Evolutionary conservation across 2,113 vertebrate species (phyloP), one percentile per base, ranked within the genome.

Genomic region (Menura novaehollandiae): DNA sequence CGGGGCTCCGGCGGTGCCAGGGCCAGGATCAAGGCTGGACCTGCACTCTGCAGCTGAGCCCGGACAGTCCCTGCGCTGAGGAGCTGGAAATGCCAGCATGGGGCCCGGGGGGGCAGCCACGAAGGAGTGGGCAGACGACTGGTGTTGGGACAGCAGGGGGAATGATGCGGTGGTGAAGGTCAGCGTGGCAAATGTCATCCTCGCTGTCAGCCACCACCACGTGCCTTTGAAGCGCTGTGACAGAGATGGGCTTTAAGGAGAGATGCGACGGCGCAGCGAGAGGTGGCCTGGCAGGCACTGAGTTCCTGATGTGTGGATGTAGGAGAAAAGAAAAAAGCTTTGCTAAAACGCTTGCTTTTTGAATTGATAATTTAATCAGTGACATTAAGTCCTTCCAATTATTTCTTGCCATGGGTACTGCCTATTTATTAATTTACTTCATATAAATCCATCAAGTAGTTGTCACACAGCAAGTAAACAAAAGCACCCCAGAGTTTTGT

Each of bases 391-490:
- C 68, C 39, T 94, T 47, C 55, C 76, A 73, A 47, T 92, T 93
- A 85, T 81, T 83, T 96, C 85, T 88, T 83, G 84, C 76, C 39
- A 23, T 32, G 43, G 67, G 69, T 88, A 66, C 85, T 77, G 81
- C 85, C 78, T 92, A 8, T 72, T 96, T 88, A 80, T 88, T 94
- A 85, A 95, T 89, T 87, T 75, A n/a, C 43, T 67, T 59, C 51
- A 4, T 64, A 74, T 63, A 86, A 93, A 86, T 74, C 75, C 52
- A 33, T 93, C 85, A 63, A 74, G 88, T 47, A 6, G 43, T 77
- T 93, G 76, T 75, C 88, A 68, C 52, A 19, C 72, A 49, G 91
- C 82, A 75, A 82, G 69, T 78, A 91, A 95, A 89, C 68, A 94
- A 78, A 91, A 78, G 62, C 80, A 87, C 74, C 74, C 74, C 58